Evolutionary conservation across 1,140 invertebrate species (phyloP), one percentile per base, ranked within the genome.

Genomic region (Hyphantria cunea): DNA sequence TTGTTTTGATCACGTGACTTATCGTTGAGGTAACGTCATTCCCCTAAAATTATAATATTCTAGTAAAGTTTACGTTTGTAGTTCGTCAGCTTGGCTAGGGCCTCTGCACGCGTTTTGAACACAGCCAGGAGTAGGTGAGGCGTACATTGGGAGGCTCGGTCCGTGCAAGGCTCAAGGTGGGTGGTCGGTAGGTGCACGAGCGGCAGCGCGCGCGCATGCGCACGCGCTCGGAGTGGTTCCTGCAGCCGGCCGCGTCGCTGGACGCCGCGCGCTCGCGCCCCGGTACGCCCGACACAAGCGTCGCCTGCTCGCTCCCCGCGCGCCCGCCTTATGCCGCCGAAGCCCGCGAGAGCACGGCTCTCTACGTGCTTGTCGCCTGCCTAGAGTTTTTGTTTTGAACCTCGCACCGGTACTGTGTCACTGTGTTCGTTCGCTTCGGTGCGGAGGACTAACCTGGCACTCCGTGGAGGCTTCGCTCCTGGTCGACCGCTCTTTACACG

Each of bases 221-320:
- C 86, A 97, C 96, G 45, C 93, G 97, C 73, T 98, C 96, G 45
- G 97, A 98, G 88, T 98, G 97, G 97, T 98, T 98, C 92, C 93
- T 98, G 79, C 95, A 95, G 70, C 95, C 95, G 47, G 94, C 94
- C 51, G 92, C 92, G 78, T 85, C 93, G 90, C 78, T 90, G 87
- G 77, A 93, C 86, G 84, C 92, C 87, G 72, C 89, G 80, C 71
- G 91, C 80, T 60, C 91, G 82, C 71, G 86, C 91, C 79, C 85
- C 91, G 82, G 86, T 92, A 84, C 91, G 91, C 72, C 78, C 50
- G 42, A 45, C 39, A 51, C 66, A 73, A 41, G 68, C 72, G n/a
- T n/a, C n/a, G 17, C 17, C 17, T 1, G 17, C 17, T 64, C 59
- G 60, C 8, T 70, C 52, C 45, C 55, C 12, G 17, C 59, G 45